Base-by-base conservation (phyloP, 2,888 invertebrate species). In the Stenurella melanura region DNA sequence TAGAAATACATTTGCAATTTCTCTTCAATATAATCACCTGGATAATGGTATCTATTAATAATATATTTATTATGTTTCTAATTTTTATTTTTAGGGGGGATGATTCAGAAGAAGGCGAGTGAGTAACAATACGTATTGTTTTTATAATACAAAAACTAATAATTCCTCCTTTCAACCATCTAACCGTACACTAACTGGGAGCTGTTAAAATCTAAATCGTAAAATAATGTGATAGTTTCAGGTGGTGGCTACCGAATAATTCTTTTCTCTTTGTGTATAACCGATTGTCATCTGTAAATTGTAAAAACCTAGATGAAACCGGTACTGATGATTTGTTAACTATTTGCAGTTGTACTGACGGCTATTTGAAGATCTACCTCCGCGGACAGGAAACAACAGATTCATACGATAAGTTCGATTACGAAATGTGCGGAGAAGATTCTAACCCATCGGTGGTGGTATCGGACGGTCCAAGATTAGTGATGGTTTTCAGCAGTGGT, bases 401-500 rank as follows among this genome's bases (percentile, higher is more conserved):
- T 89, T 96, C 96, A 57, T 97, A 96, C 88, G 97, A 97, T 89
- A 97, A 97, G 90, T 97, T 96, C 88, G 97, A 98, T 89, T 94
- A 96, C 85, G 97, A 97, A 89, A 92, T 98, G 87, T 98, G 98
- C 89, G 98, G 98, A 15, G 93, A 94, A 84, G 91, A 91, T 74
- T 92, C 92, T 74, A 93, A 94, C 87, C 96, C 97, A n/a, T 93
- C 93, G 72, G 92, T 94, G 57, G 93, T 97, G 78, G 93, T 96
- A 78, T 97, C 97, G 71, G 96, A 97, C 88, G 97, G 98, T 1
- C 98, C 98, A 4, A 92, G 98, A 69, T 93, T 98, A 79, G 96
- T 98, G 63, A 95, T 98, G 94, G 96, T 98, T 68, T 98, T 98
- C 90, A 97, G 97, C 89, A 97, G 97, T 72, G 97, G 97, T 2